Evolutionary conservation across 2,888 invertebrate species (phyloP).

Genomic region (Platycheirus albimanus): DNA sequence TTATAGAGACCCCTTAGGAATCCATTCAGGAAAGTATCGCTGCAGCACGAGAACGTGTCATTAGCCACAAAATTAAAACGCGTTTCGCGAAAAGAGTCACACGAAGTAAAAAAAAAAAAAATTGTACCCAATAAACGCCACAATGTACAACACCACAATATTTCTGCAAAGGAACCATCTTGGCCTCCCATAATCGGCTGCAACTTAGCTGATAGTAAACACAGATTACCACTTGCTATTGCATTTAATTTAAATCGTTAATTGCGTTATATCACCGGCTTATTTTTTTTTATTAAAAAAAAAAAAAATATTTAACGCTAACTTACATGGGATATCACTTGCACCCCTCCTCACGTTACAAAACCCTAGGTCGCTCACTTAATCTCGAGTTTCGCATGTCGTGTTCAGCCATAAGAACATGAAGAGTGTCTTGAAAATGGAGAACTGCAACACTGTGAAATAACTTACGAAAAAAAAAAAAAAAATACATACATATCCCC

Average conservation of each 20-base stretch:
- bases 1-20: neutral
- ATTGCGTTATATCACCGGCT: slow-evolving; percentile 64
- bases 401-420: slow-evolving; percentile 72
- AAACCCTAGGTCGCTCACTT: slow-evolving; percentile 55
- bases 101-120: slow-evolving; percentile 16
- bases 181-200: slow-evolving; percentile 19
- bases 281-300: slow-evolving; percentile 6
- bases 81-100: slow-evolving; percentile 24
- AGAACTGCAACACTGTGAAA: slow-evolving; percentile 49
- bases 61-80: slow-evolving; percentile 54
- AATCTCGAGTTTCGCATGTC: slow-evolving; percentile 72
- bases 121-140: neutral
- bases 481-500: slow-evolving; percentile 20
- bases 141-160: slow-evolving; percentile 24
- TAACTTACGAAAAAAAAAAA: slow-evolving; percentile 6
- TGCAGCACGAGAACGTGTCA: slow-evolving; percentile 62
- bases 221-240: slow-evolving; percentile 59
- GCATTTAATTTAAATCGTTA: slow-evolving; percentile 71
- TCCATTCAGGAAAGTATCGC: neutral
- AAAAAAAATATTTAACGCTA: no score
- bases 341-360: slow-evolving; percentile 42
- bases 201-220: slow-evolving; percentile 53
- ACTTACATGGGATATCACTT: slow-evolving; percentile 41
- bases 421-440: slow-evolving; percentile 68
- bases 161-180: slow-evolving; percentile 36